These are phyloP conservation scores for Eleutherodactylus coqui DNA, from an alignment of 2,797 vertebrate species.

Conservation along the genomic window DNA sequence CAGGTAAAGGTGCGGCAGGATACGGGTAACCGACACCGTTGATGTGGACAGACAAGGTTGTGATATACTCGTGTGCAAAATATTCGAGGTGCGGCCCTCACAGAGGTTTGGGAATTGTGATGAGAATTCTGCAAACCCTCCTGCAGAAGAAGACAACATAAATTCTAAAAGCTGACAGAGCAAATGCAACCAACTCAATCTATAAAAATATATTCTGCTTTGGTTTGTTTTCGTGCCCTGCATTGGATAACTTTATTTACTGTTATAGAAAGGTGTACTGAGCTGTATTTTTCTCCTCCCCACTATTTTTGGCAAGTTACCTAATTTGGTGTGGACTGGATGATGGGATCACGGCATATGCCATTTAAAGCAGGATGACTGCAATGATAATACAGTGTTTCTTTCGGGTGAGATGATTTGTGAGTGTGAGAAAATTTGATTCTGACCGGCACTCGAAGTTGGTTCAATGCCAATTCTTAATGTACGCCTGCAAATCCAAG, in stretches of 20 bases:
- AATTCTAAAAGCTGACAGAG: neutral
- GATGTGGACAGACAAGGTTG: slow-evolving; percentile 61
- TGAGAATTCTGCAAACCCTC: slow-evolving; percentile 61
- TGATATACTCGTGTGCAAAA: slow-evolving; percentile 57
- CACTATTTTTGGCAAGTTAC: slow-evolving; percentile 54
- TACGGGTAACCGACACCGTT: slow-evolving; percentile 57
- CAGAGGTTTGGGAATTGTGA: slow-evolving; percentile 61
- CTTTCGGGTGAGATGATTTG: slow-evolving; percentile 42
- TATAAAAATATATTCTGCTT: neutral
- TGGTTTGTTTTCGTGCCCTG: neutral
- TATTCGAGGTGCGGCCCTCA: slow-evolving; percentile 50
- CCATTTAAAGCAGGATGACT: slow-evolving; percentile 48
- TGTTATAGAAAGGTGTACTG: slow-evolving; percentile 6
- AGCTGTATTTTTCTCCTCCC: slow-evolving; percentile 16
- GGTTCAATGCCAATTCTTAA: slow-evolving; percentile 18
- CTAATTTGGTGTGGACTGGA: slow-evolving; percentile 37
- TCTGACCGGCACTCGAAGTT: neutral
- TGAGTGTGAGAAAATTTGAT: slow-evolving; percentile 35
- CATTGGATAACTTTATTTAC: neutral
- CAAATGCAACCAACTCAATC: neutral
- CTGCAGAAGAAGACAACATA: slow-evolving; percentile 24
- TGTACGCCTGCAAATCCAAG: slow-evolving; percentile 20
- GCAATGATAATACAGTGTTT: slow-evolving; percentile 43
- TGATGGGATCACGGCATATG: slow-evolving; percentile 35
- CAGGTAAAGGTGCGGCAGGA: slow-evolving; percentile 61